Evolutionary conservation across 2,797 vertebrate species (phyloP).

Genomic region (Sciurus carolinensis): DNA sequence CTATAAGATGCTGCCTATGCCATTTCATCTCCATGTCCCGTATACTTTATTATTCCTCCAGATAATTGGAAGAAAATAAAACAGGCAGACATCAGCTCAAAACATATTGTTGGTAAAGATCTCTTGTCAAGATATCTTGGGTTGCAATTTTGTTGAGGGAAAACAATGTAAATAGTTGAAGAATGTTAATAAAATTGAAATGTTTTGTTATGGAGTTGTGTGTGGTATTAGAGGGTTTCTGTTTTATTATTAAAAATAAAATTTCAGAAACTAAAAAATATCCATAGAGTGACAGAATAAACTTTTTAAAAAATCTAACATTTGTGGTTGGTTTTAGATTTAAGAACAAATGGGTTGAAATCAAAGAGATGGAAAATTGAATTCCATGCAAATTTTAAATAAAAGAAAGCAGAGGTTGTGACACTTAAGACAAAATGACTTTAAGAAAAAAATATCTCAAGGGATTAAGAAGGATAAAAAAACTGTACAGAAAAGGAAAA

Average conservation of each 20-base stretch:
- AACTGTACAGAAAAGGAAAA: too few species aligned
- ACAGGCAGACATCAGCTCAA: conserved; percentile 77
- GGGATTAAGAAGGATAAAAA: not conserved
- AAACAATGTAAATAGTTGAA: conserved; percentile 91
- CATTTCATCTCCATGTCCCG: conserved; percentile 63
- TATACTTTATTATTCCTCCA: conserved; percentile 80
- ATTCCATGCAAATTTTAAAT: not conserved
- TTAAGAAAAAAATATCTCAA: not conserved
- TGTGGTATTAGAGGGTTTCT: conserved; percentile 90
- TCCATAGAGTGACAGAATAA: not conserved
- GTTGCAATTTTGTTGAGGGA: conserved; percentile 90
- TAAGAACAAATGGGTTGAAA: conserved; percentile 22
- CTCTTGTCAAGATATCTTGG: conserved; percentile 88
- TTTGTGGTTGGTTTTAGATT: not conserved
- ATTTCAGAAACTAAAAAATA: conserved; percentile 83
- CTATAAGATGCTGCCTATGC: conserved; percentile 78
- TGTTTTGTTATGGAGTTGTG: conserved; percentile 88
- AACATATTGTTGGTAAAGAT: conserved; percentile 82
- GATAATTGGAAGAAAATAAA: conserved; percentile 83
- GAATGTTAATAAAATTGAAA: conserved; percentile 89
- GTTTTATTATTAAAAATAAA: conserved; percentile 91
- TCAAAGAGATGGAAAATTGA: not conserved
- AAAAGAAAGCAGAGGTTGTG: not conserved
- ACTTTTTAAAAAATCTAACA: not conserved
- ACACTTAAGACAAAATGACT: not conserved